Evolutionary conservation across 2,888 invertebrate species (phyloP).

Genomic region (Drosophila melanosoma): DNA sequence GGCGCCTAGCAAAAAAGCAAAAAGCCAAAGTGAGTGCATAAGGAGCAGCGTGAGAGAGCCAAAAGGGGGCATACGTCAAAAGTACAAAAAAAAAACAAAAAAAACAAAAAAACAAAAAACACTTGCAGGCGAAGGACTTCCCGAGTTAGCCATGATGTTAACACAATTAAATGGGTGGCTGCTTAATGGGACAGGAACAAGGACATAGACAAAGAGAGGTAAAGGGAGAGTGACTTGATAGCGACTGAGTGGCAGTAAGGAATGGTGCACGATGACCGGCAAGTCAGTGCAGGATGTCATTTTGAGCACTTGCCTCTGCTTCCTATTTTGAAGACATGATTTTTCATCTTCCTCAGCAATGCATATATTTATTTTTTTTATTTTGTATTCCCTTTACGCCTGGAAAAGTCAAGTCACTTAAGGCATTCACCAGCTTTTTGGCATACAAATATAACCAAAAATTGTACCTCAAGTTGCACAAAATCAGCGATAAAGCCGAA

Average conservation of each 20-base stretch:
- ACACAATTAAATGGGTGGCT: slow-evolving; percentile 68
- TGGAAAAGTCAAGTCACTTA: slow-evolving; percentile 35
- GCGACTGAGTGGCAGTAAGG: slow-evolving; percentile 10
- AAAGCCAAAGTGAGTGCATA: slow-evolving; percentile 20
- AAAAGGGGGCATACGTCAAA: slow-evolving; percentile 35
- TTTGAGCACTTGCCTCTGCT: slow-evolving; percentile 65
- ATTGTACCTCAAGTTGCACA: slow-evolving; percentile 30
- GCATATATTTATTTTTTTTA: neutral
- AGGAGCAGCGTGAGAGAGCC: neutral
- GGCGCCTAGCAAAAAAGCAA: slow-evolving; percentile 11
- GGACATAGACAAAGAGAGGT: neutral
- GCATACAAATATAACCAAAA: slow-evolving; percentile 46
- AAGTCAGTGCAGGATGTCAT: slow-evolving; percentile 72
- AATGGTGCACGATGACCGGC: slow-evolving; percentile 55
- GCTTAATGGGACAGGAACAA: neutral
- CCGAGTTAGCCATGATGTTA: slow-evolving; percentile 58
- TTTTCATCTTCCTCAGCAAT: slow-evolving; percentile 25
- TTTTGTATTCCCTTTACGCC: slow-evolving; percentile 5
- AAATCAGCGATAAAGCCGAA: slow-evolving; percentile 3
- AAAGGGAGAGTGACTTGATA: neutral
- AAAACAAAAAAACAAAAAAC: slow-evolving; percentile 3
- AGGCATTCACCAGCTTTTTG: slow-evolving; percentile 15
- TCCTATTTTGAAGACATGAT: slow-evolving; percentile 63
- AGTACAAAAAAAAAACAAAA: slow-evolving; percentile 29
- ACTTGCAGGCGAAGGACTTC: slow-evolving; percentile 16